phyloP scores from a whole-genome alignment of 2,113 vertebrate species.

The Zosterops japonicus region DNA sequence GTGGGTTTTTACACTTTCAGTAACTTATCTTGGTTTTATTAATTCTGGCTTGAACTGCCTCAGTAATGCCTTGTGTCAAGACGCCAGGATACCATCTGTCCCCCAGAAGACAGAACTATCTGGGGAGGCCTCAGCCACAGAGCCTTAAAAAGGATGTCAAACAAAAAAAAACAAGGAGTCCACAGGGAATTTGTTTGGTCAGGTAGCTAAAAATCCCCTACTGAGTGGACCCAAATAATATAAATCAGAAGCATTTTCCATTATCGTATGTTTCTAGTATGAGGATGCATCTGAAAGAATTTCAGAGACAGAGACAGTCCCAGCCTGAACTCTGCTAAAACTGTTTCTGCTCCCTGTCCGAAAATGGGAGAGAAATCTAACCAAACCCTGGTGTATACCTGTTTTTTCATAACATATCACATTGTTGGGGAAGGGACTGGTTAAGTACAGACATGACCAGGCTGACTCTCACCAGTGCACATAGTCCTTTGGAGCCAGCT shows the following conservation, averaged over 20 bases:
- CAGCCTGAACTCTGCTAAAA: not conserved
- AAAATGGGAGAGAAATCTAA: not conserved
- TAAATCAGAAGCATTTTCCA: not conserved
- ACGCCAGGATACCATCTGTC: not conserved
- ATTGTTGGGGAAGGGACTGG: not conserved
- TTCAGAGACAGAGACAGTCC: not conserved
- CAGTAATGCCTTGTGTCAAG: not conserved
- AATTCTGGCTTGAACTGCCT: not conserved
- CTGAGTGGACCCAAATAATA: not conserved
- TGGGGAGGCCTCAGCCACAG: not conserved
- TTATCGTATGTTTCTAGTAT: not conserved
- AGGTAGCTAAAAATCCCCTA: not conserved
- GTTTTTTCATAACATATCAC: fast-evolving
- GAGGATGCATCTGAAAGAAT: not conserved
- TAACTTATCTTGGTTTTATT: not conserved
- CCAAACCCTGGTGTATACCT: not conserved
- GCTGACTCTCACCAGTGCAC: constrained; percentile 86
- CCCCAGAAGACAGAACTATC: not conserved
- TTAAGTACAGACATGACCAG: not conserved
- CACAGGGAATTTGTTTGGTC: not conserved
- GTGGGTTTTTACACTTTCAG: not conserved
- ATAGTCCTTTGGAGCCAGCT: constrained; percentile 92
- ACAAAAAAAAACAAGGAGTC: not conserved
- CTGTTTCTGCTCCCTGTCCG: not conserved
- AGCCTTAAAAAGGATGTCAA: not conserved